Conservation (phyloP, 2,113 vertebrate genomes). For the Aspiorhynchus laticeps region DNA sequence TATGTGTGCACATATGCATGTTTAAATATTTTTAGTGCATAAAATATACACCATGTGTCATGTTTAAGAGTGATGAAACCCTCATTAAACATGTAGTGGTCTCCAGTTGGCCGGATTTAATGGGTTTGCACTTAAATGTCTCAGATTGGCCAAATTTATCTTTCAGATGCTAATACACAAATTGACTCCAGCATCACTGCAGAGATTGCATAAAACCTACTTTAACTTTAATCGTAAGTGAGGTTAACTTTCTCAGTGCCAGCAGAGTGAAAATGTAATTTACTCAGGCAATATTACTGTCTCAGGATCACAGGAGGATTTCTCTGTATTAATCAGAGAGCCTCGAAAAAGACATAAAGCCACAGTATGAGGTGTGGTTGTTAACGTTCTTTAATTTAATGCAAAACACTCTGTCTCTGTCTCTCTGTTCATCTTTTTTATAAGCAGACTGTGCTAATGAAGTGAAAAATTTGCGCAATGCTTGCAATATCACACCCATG, state of each 20-base stretch:
- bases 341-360: background rate
- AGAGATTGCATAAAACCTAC: constrained; percentile 4
- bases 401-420: constrained; percentile 22
- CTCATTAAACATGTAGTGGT: constrained; percentile 5
- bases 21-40: background rate
- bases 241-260: background rate
- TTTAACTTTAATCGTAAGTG: background rate
- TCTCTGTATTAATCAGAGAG: background rate
- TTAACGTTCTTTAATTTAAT: constrained; percentile 21
- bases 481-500: constrained; percentile 28
- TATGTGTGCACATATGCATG: background rate
- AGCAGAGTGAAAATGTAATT: background rate
- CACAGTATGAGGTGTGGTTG: background rate
- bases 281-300: background rate
- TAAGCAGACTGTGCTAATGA: constrained; percentile 29
- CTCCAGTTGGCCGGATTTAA: background rate
- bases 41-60: background rate
- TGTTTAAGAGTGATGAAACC: background rate
- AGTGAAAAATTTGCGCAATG: constrained; percentile 2
- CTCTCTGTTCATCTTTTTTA: background rate
- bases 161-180: background rate
- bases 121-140: background rate
- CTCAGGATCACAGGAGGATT: background rate
- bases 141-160: background rate
- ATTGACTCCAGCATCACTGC: background rate